Percentiles rank a stretch among this genome's conserved stretches.
These are phyloP conservation scores for Akabosia matsudoensis DNA, from an alignment of 1,140 invertebrate species.

Conservation along the genomic window DNA sequence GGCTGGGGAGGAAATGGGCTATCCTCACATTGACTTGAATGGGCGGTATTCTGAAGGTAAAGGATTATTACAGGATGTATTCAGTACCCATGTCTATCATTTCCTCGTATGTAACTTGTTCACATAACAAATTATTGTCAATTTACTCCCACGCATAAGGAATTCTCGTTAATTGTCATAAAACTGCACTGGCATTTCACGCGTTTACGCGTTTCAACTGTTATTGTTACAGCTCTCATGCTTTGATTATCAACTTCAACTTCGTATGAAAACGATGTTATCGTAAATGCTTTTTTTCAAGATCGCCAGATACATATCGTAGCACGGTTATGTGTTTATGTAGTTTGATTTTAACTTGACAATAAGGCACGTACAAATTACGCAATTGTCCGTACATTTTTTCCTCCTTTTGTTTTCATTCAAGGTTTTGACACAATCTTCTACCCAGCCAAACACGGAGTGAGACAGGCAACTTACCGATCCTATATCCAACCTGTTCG, in stretches of 20 bases:
- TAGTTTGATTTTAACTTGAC: no score
- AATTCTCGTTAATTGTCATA: no score
- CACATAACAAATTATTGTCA: no score
- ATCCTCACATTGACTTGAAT: constrained; percentile 22
- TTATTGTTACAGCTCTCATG: no score
- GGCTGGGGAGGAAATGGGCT: constrained; percentile 24
- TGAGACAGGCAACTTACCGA: constrained; percentile 27
- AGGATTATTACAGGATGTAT: not conserved
- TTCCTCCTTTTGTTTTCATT: not conserved
- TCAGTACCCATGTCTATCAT: not conserved
- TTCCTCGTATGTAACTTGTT: not conserved
- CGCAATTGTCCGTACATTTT: not conserved
- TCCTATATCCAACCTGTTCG: constrained; percentile 35
- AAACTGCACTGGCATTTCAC: not conserved
- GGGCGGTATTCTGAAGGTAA: constrained; percentile 13
- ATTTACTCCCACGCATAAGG: constrained; percentile 2
- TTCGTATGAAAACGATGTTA: no score
- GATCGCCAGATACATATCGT: no score
- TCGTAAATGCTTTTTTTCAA: no score
- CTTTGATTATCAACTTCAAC: no score
- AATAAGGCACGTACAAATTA: not conserved
- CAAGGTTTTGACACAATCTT: constrained; percentile 35
- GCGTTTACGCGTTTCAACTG: no score
- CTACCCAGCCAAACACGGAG: constrained; percentile 27
- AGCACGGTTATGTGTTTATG: no score